Percentiles rank a stretch among this genome's conserved stretches.
These are phyloP conservation scores for Passer domesticus DNA, from an alignment of 2,113 vertebrate species.

Conservation along the genomic window DNA sequence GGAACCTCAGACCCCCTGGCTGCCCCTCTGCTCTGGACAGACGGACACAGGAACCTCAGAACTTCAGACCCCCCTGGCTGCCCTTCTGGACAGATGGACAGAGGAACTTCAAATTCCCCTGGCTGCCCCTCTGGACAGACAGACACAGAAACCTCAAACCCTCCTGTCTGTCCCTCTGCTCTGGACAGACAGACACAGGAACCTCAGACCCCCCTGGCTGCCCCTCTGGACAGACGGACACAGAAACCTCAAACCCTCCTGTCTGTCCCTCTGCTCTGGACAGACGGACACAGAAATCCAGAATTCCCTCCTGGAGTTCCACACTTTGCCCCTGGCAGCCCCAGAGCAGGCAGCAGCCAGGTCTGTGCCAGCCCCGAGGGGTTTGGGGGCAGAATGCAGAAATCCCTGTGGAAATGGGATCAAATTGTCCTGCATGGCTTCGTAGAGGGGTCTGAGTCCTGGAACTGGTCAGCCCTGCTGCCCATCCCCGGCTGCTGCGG, in stretches of 20 bases:
- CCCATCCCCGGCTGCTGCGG: not conserved
- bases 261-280: rapidly evolving
- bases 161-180: not conserved
- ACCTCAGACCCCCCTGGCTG: too few species aligned
- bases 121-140: too few species aligned
- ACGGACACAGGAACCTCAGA: not conserved
- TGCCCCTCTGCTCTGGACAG: not conserved
- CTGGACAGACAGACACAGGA: not conserved
- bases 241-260: not conserved
- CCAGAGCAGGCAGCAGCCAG: not conserved
- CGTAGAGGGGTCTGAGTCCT: not conserved
- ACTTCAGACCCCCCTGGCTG: too few species aligned
- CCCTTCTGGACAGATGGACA: too few species aligned
- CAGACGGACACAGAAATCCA: not conserved
- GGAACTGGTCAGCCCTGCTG: not conserved
- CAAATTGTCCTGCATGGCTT: too few species aligned
- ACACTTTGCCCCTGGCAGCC: not conserved
- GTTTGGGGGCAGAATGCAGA: not conserved
- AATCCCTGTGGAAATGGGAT: not conserved
- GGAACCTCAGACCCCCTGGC: not conserved
- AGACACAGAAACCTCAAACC: not conserved
- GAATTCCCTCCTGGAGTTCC: not conserved
- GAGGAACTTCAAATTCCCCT: not conserved
- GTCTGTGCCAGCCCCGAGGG: not conserved
- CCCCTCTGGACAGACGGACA: not conserved